A percentile compares a stretch with the other conserved stretches of the same genome.
These are phyloP conservation scores for Lepidostoma basale DNA, from an alignment of 1,140 invertebrate genomes.

Conservation along the genomic window DNA sequence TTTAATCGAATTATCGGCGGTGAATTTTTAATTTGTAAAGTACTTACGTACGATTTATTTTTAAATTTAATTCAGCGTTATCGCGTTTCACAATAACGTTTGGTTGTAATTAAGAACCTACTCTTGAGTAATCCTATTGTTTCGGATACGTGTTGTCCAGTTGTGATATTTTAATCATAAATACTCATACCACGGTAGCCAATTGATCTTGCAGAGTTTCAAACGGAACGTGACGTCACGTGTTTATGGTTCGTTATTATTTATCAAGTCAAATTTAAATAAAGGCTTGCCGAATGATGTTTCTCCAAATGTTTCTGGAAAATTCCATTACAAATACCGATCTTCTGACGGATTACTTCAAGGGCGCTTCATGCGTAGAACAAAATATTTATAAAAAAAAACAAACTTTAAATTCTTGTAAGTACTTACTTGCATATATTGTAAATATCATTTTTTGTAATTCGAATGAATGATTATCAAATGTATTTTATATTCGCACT, in stretches of 20 bases:
- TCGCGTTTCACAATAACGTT: no score
- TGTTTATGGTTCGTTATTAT: background rate
- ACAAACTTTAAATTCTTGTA: background rate
- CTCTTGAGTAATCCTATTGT: slow-evolving; percentile 1
- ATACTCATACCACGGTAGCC: slow-evolving; percentile 9
- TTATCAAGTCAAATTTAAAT: background rate
- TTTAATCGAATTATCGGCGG: no score
- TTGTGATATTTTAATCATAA: slow-evolving; percentile 24
- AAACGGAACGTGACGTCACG: slow-evolving; percentile 11
- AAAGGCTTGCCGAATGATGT: background rate
- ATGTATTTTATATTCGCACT: no score
- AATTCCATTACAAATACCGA: no score
- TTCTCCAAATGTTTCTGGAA: no score
- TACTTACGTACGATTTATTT: no score
- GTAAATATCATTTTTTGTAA: no score
- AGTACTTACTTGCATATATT: no score
- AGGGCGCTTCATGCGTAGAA: background rate
- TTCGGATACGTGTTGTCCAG: slow-evolving; percentile 7
- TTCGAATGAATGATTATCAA: no score
- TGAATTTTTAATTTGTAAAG: no score
- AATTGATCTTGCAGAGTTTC: slow-evolving; percentile 17
- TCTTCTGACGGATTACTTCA: background rate
- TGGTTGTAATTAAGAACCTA: no score
- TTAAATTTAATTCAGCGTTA: no score
- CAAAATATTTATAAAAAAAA: background rate